Evolutionary conservation across 2,888 invertebrate genomes (phyloP), one percentile per base, ranked within the genome.

Genomic region (Cepaea hortensis): DNA sequence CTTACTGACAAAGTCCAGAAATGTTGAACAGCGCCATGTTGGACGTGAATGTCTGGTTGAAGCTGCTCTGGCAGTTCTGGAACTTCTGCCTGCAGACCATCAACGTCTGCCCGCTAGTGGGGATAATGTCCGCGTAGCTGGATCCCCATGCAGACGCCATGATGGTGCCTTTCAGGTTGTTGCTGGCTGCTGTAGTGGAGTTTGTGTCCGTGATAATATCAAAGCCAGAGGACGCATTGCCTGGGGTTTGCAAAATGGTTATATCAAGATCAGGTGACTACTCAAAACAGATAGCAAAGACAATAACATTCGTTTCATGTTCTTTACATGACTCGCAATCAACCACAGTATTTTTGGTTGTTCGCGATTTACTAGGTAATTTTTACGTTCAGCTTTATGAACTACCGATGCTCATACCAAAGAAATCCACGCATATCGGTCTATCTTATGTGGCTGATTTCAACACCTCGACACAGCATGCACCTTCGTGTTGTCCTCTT

Each of bases 1-100:
- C 84, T 3, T 68, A 76, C 76, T 77, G 84, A 65, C 84, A 84
- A 15, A 84, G 61, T 15, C 77, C 77, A 20, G 84, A 84, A 46
- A 84, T 50, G 48, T 84, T 84, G 11, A 5, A 73, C 20, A 13
- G 7, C 5, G 77, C 77, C 77, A 77, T 77, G 68, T 84, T 46
- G 50, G 65, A 15, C 23, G 65, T 83, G 75, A 83, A 55, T 2
- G 50, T 75, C 5, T 83, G 6, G 62, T 83, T 83, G 50, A 85
- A 85, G 18, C 46, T 20, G 11, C 0, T n/a, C 48, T 85, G 85
- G 35, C 85, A 85, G 68, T 15, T 35, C 85, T 79, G 18, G 11
- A 79, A 3, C 70, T 68, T 85, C 72, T 85, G 79, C 11, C 48
- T 68, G 55, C 85, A 85, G 68, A 85, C 18, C 3, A 75, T 35